Evolutionary conservation across 92 coral and sea anemone species (phyloP).

Genomic region (Palythoa heliodiscus): DNA sequence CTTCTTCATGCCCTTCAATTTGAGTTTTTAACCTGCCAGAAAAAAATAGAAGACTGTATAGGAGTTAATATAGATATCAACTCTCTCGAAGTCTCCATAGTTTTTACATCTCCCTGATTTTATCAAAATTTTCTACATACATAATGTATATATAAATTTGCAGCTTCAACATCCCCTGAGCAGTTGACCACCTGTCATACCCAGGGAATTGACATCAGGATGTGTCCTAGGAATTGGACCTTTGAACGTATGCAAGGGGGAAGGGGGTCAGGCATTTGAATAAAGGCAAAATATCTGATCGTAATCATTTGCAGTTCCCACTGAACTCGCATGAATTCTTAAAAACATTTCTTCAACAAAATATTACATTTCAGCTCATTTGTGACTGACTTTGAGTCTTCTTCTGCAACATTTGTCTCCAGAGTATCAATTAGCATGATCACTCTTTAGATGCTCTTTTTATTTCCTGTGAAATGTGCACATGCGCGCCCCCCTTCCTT

Average conservation of each 20-base stretch:
- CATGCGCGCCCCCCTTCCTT: no score
- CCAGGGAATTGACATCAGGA: slow-evolving; percentile 22
- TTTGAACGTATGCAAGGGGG: slow-evolving; percentile 4
- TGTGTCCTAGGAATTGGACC: slow-evolving; percentile 8
- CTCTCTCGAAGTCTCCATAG: slow-evolving; percentile 17
- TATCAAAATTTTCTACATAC: slow-evolving; percentile 10
- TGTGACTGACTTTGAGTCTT: no score
- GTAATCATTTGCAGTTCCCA: slow-evolving; percentile 8
- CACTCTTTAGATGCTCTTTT: no score
- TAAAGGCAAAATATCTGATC: slow-evolving; percentile 16
- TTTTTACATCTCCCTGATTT: slow-evolving; percentile 20
- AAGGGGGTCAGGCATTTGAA: slow-evolving; percentile 8
- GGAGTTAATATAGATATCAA: slow-evolving; percentile 14
- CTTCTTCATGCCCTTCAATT: no score
- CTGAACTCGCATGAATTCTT: neutral
- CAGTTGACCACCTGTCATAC: slow-evolving; percentile 10
- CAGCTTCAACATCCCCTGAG: slow-evolving; percentile 16
- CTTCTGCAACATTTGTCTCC: no score
- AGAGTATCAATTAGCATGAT: no score
- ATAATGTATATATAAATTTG: slow-evolving; percentile 8
- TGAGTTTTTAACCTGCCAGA: no score
- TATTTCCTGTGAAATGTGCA: no score
- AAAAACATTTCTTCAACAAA: slow-evolving; percentile 19
- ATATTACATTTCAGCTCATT: neutral
- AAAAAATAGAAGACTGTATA: no score